A percentile compares a stretch with the other conserved stretches of the same genome.
Conservation (phyloP, 1,140 invertebrate species). For the Drosophila nikananu region DNA sequence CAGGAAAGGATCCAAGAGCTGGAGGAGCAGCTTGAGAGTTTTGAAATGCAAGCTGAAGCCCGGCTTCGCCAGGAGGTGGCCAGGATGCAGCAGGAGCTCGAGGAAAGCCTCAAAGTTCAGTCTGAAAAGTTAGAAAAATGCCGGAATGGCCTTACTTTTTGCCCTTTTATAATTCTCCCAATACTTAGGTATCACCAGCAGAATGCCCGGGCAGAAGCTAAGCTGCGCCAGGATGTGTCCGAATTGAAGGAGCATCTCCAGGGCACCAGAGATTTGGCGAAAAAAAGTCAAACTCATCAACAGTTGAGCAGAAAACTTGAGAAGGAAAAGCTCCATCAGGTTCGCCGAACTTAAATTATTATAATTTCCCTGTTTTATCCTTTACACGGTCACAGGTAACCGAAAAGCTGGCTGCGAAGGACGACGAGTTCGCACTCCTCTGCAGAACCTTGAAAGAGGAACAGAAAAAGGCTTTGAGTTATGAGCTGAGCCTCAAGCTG, state of each 20-base stretch:
- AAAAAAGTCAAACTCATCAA: neutral
- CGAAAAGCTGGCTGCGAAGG: neutral
- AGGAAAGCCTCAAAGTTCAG: no score
- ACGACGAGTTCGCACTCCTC: neutral
- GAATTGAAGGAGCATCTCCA: neutral
- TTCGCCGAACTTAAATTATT: neutral
- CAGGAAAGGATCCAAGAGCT: neutral
- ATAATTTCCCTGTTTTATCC: neutral
- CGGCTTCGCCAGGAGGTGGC: no score
- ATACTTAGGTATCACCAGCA: neutral
- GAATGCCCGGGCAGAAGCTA: no score
- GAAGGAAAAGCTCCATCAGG: neutral
- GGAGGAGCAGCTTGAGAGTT: neutral
- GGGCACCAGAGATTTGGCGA: neutral
- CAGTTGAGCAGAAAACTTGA: neutral
- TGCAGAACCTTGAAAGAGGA: neutral
- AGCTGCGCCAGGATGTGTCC: neutral
- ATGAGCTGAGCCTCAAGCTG: neutral
- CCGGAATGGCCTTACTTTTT: no score
- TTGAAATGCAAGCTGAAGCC: no score
- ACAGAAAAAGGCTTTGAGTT: neutral
- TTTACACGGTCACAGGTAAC: neutral
- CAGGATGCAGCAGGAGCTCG: neutral
- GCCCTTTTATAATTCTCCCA: neutral
- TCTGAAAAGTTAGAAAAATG: no score